Conservation (phyloP, 2,888 invertebrate species). For the Agrochola circellaris region DNA sequence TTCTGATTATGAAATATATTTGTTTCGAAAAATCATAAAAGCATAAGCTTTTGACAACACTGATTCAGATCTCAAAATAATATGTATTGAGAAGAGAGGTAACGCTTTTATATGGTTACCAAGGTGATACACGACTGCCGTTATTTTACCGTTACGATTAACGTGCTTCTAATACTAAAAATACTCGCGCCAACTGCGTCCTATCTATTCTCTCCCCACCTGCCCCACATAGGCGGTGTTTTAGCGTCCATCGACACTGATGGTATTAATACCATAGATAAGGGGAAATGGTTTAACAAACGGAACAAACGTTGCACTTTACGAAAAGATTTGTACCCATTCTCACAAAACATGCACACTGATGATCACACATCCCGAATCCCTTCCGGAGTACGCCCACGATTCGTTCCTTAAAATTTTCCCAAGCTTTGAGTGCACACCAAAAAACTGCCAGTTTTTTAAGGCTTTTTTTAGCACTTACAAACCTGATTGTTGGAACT, state of each 20-base stretch:
- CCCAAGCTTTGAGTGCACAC: background rate
- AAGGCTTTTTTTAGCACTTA: constrained; percentile 8
- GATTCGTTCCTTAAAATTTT: constrained; percentile 6
- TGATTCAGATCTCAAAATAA: background rate
- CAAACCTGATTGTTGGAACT: constrained; percentile 37
- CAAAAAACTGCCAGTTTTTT: constrained; percentile 22
- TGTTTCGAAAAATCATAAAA: background rate
- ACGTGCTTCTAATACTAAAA: constrained; percentile 44
- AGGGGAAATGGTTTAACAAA: background rate
- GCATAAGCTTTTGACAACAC: background rate
- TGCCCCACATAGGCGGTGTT: constrained; percentile 18
- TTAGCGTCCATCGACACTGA: constrained; percentile 24
- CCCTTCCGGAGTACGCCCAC: constrained; percentile 26
- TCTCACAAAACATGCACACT: background rate
- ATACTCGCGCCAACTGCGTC: constrained; percentile 40
- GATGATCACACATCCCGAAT: constrained; percentile 1
- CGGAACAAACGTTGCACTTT: constrained; percentile 3
- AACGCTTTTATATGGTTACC: background rate
- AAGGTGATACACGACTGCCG: constrained; percentile 6
- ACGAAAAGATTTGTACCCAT: background rate
- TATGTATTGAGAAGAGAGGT: background rate
- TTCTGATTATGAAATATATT: background rate
- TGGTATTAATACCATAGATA: constrained; percentile 27
- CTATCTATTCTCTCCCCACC: constrained; percentile 41
- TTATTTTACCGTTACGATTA: constrained; percentile 38